Evolutionary conservation across 35 echinoderm and acorn worm species (phyloP), one percentile per base, ranked within the genome.

Genomic region (Stichopus chloronotus): DNA sequence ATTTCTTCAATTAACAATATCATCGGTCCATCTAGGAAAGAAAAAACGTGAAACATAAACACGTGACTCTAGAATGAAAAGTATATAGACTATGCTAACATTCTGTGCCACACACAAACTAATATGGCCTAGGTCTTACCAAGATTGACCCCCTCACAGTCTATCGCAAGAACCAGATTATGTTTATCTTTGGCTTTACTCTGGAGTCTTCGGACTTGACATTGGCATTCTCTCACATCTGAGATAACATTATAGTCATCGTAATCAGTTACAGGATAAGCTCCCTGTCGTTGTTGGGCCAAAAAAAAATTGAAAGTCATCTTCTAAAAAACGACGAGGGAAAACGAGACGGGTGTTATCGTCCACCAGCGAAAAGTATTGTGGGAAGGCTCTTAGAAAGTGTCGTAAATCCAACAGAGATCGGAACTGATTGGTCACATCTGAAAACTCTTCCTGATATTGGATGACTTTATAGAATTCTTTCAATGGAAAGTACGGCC

Each of bases 101-200:
- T n/a, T n/a, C n/a, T n/a, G n/a, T n/a, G n/a, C n/a, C n/a, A n/a
- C n/a, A n/a, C n/a, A n/a, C n/a, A n/a, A n/a, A n/a, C n/a, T n/a
- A n/a, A n/a, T n/a, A n/a, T n/a, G n/a, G n/a, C n/a, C n/a, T n/a
- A n/a, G n/a, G n/a, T n/a, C 68, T 72, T 72, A 72, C 68, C 68
- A 72, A 72, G 68, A 72, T 72, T 72, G 68, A 72, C 79, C 3
- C 79, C 25, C 55, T 83, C 79, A 55, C 79, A 83, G 11, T 56
- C 79, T 8, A 83, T 16, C 8, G 79, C 55, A 12, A 83, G 79
- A 53, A 83, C 52, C 52, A 83, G 25, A 4, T 12, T 7, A 4
- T 11, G 52, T 55, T 11, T n/a, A 54, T 83, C 24, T 2, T 53
- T 14, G 10, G 55, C 79, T 55, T 53, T 53, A 19, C 6, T 4